phyloP scores from a whole-genome alignment of 2,888 invertebrate genomes.

The Cerastoderma edule region DNA sequence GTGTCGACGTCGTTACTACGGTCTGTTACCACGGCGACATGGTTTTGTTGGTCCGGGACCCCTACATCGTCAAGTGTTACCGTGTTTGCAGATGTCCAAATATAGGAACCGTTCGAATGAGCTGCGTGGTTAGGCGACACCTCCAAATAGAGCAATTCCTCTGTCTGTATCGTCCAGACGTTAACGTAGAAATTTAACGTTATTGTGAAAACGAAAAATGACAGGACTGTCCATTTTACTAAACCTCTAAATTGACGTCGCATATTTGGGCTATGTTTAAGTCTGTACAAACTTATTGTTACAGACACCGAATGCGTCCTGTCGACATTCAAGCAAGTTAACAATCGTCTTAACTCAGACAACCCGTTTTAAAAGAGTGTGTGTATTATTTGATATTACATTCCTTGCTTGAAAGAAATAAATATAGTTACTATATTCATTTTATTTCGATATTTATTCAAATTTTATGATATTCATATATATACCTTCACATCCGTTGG shows the following conservation, averaged over 20 bases:
- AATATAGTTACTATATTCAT: too few relatives aligned
- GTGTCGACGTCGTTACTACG: too few relatives aligned
- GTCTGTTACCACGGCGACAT: not conserved
- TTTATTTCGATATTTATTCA: too few relatives aligned
- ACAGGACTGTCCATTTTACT: constrained; percentile 11
- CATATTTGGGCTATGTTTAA: not conserved
- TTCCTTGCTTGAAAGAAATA: too few relatives aligned
- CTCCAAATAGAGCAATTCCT: constrained; percentile 23
- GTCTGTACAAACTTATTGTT: too few relatives aligned
- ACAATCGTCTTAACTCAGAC: too few relatives aligned
- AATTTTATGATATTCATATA: too few relatives aligned
- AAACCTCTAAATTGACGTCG: not conserved
- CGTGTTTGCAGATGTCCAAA: constrained; percentile 6
- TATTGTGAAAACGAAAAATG: constrained; percentile 34
- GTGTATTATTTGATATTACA: too few relatives aligned
- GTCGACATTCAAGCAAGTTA: too few relatives aligned
- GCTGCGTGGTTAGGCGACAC: constrained; percentile 19
- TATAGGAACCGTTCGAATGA: constrained; percentile 21
- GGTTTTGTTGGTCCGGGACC: not conserved
- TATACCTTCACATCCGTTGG: too few relatives aligned
- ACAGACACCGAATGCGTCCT: too few relatives aligned
- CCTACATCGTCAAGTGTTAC: not conserved
- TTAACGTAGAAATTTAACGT: constrained; percentile 50
- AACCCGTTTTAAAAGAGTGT: too few relatives aligned
- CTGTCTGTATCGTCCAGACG: constrained; percentile 23